These are phyloP conservation scores for Drosophila colorata DNA, from an alignment of 2,888 invertebrate species.

Conservation along the genomic window DNA sequence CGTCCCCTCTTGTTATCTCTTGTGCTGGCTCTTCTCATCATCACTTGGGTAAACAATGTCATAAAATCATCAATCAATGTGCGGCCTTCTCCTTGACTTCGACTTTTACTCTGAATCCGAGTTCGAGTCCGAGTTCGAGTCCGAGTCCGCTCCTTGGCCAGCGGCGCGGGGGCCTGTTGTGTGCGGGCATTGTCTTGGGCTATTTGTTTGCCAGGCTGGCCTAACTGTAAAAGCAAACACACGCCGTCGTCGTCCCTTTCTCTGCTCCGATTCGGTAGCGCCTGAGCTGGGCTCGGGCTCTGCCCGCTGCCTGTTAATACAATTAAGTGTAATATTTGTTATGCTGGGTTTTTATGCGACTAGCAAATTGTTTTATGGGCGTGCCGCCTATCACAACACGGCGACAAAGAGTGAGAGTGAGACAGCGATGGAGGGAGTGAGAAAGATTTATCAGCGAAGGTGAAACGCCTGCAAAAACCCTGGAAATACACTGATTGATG, in stretches of 20 bases:
- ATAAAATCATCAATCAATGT: conserved; percentile 80
- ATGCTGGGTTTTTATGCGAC: conserved; percentile 61
- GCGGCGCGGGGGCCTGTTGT: no score
- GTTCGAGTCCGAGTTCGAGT: conserved; percentile 1
- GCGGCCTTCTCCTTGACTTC: conserved; percentile 20
- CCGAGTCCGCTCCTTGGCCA: conserved; percentile 4
- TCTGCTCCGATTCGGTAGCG: conserved; percentile 12
- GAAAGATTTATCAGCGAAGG: conserved; percentile 17
- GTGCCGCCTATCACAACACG: conserved; percentile 54
- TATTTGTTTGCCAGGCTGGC: conserved; percentile 40
- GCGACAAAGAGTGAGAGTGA: not conserved
- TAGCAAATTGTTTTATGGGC: conserved; percentile 75
- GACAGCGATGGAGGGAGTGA: not conserved
- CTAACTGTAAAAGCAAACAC: conserved; percentile 55
- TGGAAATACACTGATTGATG: conserved; percentile 13
- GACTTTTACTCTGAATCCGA: conserved; percentile 7
- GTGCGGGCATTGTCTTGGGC: conserved; percentile 40
- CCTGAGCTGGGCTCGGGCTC: conserved; percentile 22
- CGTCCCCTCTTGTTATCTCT: conserved; percentile 19
- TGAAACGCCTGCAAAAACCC: conserved; percentile 4
- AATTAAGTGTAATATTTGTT: conserved; percentile 79
- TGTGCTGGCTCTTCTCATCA: conserved; percentile 63
- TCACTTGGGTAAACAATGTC: conserved; percentile 81
- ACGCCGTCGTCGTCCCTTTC: conserved; percentile 6
- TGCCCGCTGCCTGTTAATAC: conserved; percentile 65